Conservation (phyloP, 2,797 vertebrate genomes). For the Micropoecilia bifurca region DNA sequence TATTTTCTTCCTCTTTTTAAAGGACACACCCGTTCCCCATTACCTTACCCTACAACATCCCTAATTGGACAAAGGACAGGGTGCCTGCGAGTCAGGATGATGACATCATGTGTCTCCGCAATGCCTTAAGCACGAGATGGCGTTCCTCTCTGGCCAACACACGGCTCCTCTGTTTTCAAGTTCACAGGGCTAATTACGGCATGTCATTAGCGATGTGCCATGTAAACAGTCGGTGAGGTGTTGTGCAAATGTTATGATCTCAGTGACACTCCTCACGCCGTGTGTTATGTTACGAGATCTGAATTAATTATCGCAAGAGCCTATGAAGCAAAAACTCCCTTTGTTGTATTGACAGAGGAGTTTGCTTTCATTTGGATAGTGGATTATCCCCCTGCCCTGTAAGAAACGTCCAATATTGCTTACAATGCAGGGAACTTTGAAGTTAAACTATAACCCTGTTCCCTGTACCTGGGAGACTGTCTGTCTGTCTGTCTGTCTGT, state of each 20-base stretch:
- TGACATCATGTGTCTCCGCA: slow-evolving; percentile 67
- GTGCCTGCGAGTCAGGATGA: slow-evolving; percentile 66
- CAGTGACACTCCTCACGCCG: slow-evolving; percentile 32
- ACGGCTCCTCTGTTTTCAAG: slow-evolving; percentile 37
- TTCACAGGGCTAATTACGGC: slow-evolving; percentile 40
- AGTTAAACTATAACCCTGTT: slow-evolving; percentile 63
- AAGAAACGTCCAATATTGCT: slow-evolving; percentile 37
- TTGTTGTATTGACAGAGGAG: slow-evolving; percentile 44
- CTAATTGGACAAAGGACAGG: slow-evolving; percentile 74
- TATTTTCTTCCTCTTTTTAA: slow-evolving; percentile 29
- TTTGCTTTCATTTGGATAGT: slow-evolving; percentile 46
- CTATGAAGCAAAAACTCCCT: slow-evolving; percentile 30
- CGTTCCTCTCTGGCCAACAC: slow-evolving; percentile 43
- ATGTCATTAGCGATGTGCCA: slow-evolving; percentile 29
- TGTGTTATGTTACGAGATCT: slow-evolving; percentile 42
- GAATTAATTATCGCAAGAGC: slow-evolving; percentile 48
- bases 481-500: slow-evolving; percentile 54
- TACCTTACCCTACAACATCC: slow-evolving; percentile 69
- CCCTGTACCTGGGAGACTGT: slow-evolving; percentile 44
- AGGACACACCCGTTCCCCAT: slow-evolving; percentile 71
- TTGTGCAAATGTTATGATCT: slow-evolving; percentile 53
- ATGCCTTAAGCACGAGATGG: slow-evolving; percentile 61
- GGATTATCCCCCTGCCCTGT: slow-evolving; percentile 25
- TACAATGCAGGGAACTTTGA: slow-evolving; percentile 49
- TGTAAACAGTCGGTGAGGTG: slow-evolving; percentile 49